Evolutionary conservation across 2,797 vertebrate genomes (phyloP).

Genomic region (Helicolenus hilgendorfi): DNA sequence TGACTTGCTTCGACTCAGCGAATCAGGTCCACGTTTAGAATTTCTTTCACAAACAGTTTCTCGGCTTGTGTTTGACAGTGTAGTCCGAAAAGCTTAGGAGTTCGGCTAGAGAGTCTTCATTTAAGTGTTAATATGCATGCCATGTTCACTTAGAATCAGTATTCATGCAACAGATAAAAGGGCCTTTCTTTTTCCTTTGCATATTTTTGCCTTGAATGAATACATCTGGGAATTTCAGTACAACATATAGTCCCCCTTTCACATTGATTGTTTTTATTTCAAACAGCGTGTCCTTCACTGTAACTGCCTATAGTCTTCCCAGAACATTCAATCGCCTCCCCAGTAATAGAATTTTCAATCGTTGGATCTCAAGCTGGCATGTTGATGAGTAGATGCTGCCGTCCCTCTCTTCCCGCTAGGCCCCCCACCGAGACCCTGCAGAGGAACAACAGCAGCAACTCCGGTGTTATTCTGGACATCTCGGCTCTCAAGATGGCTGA

Average conservation of each 20-base stretch:
- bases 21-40: neutral
- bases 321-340: neutral
- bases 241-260: neutral
- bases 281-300: neutral
- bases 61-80: neutral
- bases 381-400: constrained; percentile 4
- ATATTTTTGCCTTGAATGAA: neutral
- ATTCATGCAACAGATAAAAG: neutral
- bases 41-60: neutral
- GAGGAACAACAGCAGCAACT: constrained; percentile 89
- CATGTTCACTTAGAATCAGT: neutral
- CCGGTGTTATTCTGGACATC: constrained; percentile 93
- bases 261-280: neutral
- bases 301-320: neutral
- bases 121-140: neutral
- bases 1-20: neutral
- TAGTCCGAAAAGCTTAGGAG: neutral
- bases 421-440: constrained; percentile 78
- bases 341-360: neutral
- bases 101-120: neutral
- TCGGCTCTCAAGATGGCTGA: constrained; percentile 93
- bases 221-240: neutral
- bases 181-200: neutral
- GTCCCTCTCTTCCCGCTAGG: constrained; percentile 49
- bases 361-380: neutral